These are phyloP conservation scores for Acropora tenuis DNA, from an alignment of 64 coral and sea anemone species.

Conservation along the genomic window DNA sequence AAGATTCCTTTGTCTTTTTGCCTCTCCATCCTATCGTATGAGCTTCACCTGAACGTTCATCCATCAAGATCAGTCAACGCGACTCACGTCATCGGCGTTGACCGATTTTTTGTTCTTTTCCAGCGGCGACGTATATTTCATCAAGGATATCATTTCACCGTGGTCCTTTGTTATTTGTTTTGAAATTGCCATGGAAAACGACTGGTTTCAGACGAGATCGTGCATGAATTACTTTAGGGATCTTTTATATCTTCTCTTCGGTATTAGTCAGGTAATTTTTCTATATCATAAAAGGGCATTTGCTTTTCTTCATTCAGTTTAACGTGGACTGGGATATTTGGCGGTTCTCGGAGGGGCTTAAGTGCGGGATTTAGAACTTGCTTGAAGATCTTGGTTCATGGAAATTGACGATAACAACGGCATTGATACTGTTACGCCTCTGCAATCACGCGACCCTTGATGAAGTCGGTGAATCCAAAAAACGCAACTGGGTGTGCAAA, in stretches of 20 bases:
- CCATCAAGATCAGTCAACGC: neutral
- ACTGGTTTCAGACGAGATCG: neutral
- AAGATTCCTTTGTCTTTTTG: neutral
- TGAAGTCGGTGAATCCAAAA: too few relatives aligned
- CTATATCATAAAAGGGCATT: conserved; percentile 16
- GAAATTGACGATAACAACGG: too few relatives aligned
- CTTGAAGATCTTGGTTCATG: neutral
- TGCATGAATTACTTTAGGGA: neutral
- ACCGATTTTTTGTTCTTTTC: neutral
- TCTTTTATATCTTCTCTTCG: neutral
- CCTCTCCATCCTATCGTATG: neutral
- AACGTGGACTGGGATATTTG: neutral
- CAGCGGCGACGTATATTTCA: neutral
- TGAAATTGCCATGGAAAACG: conserved; percentile 41
- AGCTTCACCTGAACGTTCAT: neutral
- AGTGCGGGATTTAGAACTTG: neutral
- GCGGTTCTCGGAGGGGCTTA: neutral
- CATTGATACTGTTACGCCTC: too few relatives aligned
- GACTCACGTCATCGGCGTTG: neutral
- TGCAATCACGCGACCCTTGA: too few relatives aligned
- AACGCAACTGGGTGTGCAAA: too few relatives aligned
- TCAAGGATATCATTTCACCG: conserved; percentile 3
- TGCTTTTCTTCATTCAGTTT: neutral
- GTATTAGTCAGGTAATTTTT: conserved; percentile 47
- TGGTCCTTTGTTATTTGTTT: conserved; percentile 27